Percentiles rank a stretch among this genome's conserved stretches.
phyloP scores from a whole-genome alignment of 2,113 vertebrate genomes.

The Lampris incognitus region DNA sequence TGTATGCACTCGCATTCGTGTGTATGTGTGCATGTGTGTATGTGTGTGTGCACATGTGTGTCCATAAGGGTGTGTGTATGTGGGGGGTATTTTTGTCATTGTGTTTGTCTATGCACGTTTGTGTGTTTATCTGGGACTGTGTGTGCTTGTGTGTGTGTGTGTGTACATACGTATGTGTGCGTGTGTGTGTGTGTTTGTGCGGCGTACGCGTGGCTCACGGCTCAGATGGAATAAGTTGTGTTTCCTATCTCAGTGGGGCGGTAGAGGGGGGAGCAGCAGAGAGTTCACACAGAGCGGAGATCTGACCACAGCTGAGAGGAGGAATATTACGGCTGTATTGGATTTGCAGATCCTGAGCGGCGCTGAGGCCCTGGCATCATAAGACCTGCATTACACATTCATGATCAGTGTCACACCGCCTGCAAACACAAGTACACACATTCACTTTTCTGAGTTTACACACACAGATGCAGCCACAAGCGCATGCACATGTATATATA shows the following conservation, averaged over 20 bases:
- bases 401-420: conserved; percentile 30
- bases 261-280: conserved; percentile 9
- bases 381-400: conserved; percentile 66
- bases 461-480: not conserved
- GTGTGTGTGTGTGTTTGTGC: conserved; percentile 10
- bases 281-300: conserved; percentile 19
- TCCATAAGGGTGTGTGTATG: not conserved
- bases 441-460: not conserved
- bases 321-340: conserved; percentile 51
- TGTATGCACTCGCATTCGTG: conserved; percentile 27
- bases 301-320: conserved; percentile 31
- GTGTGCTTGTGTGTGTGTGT: not conserved
- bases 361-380: conserved; percentile 33
- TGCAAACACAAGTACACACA: conserved; percentile 29
- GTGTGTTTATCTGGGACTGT: not conserved
- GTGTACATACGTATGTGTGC: conserved; percentile 7
- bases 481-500: too few relatives aligned
- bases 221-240: conserved; percentile 5
- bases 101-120: not conserved
- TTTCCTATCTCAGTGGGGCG: not conserved
- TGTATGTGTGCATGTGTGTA: not conserved
- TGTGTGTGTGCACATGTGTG: not conserved
- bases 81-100: too few relatives aligned
- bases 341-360: conserved; percentile 49
- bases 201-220: not conserved